These are phyloP conservation scores for Zoroaster sp. DNA, from an alignment of 53 echinoderm and acorn worm genomes.

Conservation along the genomic window DNA sequence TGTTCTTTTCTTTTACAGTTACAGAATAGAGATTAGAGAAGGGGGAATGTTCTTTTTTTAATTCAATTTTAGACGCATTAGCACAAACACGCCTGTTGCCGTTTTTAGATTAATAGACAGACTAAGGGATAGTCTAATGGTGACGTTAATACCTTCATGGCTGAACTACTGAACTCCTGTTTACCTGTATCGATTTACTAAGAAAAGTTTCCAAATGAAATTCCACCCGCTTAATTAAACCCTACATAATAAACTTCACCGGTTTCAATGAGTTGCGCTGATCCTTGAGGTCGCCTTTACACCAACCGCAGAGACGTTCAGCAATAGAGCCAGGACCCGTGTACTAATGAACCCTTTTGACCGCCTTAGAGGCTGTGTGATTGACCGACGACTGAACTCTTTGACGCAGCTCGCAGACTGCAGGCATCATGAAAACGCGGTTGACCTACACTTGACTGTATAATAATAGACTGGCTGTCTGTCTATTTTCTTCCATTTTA, in stretches of 20 bases:
- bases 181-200: conserved; percentile 47
- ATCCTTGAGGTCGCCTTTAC: background rate
- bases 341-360: background rate
- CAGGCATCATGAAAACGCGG: conserved; percentile 51
- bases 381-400: conserved; percentile 49
- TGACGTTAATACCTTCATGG: background rate
- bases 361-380: conserved; percentile 3
- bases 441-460: conserved; percentile 44
- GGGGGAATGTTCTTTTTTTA: too few species aligned
- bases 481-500: background rate
- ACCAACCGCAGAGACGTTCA: background rate
- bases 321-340: background rate
- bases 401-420: conserved; percentile 8
- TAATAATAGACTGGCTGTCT: conserved; percentile 30
- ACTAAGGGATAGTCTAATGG: background rate
- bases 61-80: too few species aligned
- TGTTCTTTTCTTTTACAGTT: too few species aligned
- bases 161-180: conserved; percentile 9
- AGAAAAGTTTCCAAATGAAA: conserved; percentile 29
- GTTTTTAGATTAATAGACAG: background rate
- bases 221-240: conserved; percentile 49
- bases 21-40: too few species aligned
- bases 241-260: background rate
- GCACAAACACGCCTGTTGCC: background rate
- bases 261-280: background rate